A percentile compares a stretch with the other conserved stretches of the same genome.
Evolutionary conservation across 2,888 invertebrate genomes (phyloP).

Genomic region (Sturmia bella): DNA sequence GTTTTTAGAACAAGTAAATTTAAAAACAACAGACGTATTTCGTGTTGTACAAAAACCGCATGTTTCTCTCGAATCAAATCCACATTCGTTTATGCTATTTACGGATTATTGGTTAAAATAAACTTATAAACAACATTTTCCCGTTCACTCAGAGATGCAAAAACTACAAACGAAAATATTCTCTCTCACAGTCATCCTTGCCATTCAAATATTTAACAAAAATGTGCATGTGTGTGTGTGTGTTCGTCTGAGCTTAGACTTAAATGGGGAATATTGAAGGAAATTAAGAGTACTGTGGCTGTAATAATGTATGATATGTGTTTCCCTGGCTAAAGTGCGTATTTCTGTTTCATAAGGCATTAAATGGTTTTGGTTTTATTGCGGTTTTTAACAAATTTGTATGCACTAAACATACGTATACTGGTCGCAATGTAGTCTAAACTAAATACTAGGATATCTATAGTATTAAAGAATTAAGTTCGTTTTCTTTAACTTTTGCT

Average conservation of each 20-base stretch:
- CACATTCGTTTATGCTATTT: constrained; percentile 66
- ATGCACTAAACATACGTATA: constrained; percentile 30
- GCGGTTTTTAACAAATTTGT: constrained; percentile 45
- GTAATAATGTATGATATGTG: neutral
- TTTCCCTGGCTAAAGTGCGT: constrained; percentile 26
- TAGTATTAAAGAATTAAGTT: neutral
- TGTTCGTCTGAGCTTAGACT: too few species aligned
- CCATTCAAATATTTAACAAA: neutral
- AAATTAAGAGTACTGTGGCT: neutral
- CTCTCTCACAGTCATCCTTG: neutral
- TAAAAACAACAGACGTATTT: constrained; percentile 65
- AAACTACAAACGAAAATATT: neutral
- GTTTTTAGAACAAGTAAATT: constrained; percentile 59
- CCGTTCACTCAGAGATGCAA: neutral
- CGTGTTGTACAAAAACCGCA: constrained; percentile 67
- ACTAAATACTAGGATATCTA: neutral
- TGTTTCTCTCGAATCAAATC: constrained; percentile 65
- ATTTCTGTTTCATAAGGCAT: constrained; percentile 38
- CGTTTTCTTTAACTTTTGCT: too few species aligned
- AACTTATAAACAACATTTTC: constrained; percentile 13
- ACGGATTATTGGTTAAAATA: constrained; percentile 66
- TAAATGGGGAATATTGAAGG: too few species aligned
- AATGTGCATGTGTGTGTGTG: too few species aligned
- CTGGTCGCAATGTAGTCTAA: too few species aligned
- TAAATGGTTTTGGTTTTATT: constrained; percentile 39